These are phyloP conservation scores for Thaumetopoea pityocampa DNA, from an alignment of 1,140 invertebrate genomes.

Conservation along the genomic window DNA sequence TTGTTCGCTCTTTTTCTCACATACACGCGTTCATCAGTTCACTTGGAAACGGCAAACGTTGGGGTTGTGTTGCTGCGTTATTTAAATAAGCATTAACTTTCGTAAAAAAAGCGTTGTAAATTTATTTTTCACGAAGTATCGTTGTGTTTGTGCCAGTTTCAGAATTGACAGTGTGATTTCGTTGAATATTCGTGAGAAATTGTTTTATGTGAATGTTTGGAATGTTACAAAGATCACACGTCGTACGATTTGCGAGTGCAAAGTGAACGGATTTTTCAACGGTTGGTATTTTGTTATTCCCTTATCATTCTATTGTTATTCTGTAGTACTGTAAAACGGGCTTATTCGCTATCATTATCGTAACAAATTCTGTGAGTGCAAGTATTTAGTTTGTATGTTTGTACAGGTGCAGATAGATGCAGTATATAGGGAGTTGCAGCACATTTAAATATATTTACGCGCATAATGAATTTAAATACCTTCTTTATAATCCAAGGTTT, in stretches of 20 bases:
- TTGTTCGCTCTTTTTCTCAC: slow-evolving; percentile 44
- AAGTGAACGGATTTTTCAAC: slow-evolving; percentile 48
- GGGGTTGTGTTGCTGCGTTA: slow-evolving; percentile 24
- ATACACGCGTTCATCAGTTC: slow-evolving; percentile 39
- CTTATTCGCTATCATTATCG: slow-evolving; percentile 22
- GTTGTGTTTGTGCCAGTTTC: slow-evolving; percentile 37
- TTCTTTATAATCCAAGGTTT: too few relatives aligned
- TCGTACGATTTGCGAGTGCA: slow-evolving; percentile 22
- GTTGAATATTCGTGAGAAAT: slow-evolving; percentile 32
- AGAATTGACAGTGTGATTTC: slow-evolving; percentile 32
- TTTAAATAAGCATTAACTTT: slow-evolving; percentile 48
- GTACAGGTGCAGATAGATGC: too few relatives aligned
- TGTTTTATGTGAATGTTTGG: slow-evolving; percentile 33
- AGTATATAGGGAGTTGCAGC: too few relatives aligned
- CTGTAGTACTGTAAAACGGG: slow-evolving; percentile 23
- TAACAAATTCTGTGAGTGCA: slow-evolving; percentile 6
- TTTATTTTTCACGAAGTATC: slow-evolving; percentile 41
- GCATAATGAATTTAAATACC: too few relatives aligned
- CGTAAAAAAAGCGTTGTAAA: slow-evolving; percentile 52
- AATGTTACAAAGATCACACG: slow-evolving; percentile 46
- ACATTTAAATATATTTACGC: too few relatives aligned
- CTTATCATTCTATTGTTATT: slow-evolving; percentile 35
- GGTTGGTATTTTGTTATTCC: slow-evolving; percentile 47
- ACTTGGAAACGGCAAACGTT: slow-evolving; percentile 15
- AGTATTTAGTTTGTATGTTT: too few relatives aligned